A percentile compares a stretch with the other conserved stretches of the same genome.
Evolutionary conservation across 2,113 vertebrate genomes (phyloP).

Genomic region (Ascaphus truei): DNA sequence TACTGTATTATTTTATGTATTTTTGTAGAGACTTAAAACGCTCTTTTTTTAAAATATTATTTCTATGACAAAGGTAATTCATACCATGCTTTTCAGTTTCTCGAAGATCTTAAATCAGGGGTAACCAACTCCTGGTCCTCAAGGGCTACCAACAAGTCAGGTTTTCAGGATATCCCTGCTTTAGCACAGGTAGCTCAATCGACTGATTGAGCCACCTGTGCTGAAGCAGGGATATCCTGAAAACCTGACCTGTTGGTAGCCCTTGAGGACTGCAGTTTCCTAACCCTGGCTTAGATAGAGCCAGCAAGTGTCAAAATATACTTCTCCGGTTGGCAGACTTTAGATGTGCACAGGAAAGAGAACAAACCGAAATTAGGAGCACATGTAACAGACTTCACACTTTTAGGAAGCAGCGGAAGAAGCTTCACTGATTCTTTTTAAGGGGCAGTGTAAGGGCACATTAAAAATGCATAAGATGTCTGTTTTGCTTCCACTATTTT

Average conservation of each 20-base stretch:
- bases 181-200: too few species aligned
- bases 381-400: constrained; percentile 11
- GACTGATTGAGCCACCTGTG: too few species aligned
- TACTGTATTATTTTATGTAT: neutral
- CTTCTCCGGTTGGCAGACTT: neutral
- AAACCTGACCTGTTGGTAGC: too few species aligned
- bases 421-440: constrained; percentile 16
- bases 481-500: constrained; percentile 23
- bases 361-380: constrained; percentile 7
- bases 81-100: too few species aligned
- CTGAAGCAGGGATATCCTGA: too few species aligned
- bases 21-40: too few species aligned
- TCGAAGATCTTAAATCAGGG: too few species aligned
- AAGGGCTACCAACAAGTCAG: too few species aligned
- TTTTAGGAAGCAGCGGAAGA: neutral
- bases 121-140: too few species aligned
- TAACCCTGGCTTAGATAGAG: too few species aligned
- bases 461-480: constrained; percentile 32
- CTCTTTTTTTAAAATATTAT: neutral
- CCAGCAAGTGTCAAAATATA: neutral
- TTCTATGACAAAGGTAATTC: neutral
- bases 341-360: neutral
- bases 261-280: too few species aligned
- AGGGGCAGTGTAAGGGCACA: constrained; percentile 15
- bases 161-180: too few species aligned